Evolutionary conservation across 1,140 invertebrate genomes (phyloP), one percentile per base, ranked within the genome.

Genomic region (Neodiprion fabricii): DNA sequence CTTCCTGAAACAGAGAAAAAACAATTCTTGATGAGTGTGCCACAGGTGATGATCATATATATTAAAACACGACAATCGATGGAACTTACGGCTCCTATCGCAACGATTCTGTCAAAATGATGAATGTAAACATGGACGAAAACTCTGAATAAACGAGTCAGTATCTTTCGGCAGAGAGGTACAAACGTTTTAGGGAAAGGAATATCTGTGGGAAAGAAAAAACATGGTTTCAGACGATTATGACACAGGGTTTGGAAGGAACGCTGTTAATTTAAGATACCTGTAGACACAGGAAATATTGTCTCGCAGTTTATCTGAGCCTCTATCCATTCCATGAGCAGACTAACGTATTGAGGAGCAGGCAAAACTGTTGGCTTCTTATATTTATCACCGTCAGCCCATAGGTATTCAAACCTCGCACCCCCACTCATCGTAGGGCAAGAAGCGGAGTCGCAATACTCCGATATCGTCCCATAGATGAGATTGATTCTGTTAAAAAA

Each of bases 61-160:
- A 85, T 97, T 97, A 89, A 97, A 97, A 81, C 96, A 96, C 1
- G 95, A 96, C 86, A 97, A 97, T 21, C 17, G 17, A 21, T 21
- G 89, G 88, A 80, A 80, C 91, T 94, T 91, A 97, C 96, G 53
- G 96, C 96, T 83, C 95, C 95, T 80, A 98, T 95, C 40, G 93
- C 91, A 48, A 96, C 92, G 76, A 98, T 92, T 82, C 95, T 91
- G 85, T 98, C 96, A 90, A 98, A 98, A 88, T 98, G 97, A 88
- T 98, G 97, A 78, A 98, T 98, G 84, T 98, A 98, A n/a, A 98
- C 96, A 88, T 98, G 97, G 1, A 98, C 97, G 89, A 98, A 98
- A 1, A 98, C 96, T 80, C 97, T 89, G 85, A 97, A 98, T n/a
- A 98, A 87, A 74, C 97, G 89, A 0, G 96, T 97, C 67, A 98